Evolutionary conservation across 2,113 vertebrate species (phyloP).

Genomic region (Mormyrus iriodes): DNA sequence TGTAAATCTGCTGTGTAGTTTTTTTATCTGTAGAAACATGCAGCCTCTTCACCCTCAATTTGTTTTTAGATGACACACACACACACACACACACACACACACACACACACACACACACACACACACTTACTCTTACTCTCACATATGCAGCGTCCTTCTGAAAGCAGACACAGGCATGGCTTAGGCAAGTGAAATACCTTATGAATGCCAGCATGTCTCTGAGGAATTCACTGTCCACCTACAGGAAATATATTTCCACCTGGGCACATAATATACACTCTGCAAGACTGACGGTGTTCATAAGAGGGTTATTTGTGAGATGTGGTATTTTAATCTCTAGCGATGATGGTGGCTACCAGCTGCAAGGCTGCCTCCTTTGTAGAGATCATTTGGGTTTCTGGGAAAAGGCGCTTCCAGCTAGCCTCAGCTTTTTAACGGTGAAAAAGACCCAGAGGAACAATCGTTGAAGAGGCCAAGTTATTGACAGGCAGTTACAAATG

Average conservation of each 20-base stretch:
- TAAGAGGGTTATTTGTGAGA: background rate
- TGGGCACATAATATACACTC: background rate
- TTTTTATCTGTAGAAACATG: no score
- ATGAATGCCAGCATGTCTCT: background rate
- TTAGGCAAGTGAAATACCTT: background rate
- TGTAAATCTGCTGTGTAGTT: background rate
- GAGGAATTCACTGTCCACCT: background rate
- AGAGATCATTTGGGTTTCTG: background rate
- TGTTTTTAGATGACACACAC: no score
- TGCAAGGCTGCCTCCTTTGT: background rate
- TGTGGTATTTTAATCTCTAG: slow-evolving; percentile 4
- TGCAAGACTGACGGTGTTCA: background rate
- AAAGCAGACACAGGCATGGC: background rate
- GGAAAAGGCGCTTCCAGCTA: background rate
- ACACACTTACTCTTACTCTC: no score
- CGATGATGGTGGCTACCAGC: background rate
- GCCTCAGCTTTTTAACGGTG: background rate
- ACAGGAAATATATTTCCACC: slow-evolving; percentile 14
- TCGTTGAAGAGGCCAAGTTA: background rate
- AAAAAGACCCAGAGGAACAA: background rate
- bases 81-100: no score
- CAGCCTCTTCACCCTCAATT: no score
- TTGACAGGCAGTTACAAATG: background rate
- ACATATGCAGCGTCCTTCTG: slow-evolving; percentile 5
- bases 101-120: no score